These are phyloP conservation scores for Calosoma granatense DNA, from an alignment of 1,140 invertebrate genomes.

Conservation along the genomic window DNA sequence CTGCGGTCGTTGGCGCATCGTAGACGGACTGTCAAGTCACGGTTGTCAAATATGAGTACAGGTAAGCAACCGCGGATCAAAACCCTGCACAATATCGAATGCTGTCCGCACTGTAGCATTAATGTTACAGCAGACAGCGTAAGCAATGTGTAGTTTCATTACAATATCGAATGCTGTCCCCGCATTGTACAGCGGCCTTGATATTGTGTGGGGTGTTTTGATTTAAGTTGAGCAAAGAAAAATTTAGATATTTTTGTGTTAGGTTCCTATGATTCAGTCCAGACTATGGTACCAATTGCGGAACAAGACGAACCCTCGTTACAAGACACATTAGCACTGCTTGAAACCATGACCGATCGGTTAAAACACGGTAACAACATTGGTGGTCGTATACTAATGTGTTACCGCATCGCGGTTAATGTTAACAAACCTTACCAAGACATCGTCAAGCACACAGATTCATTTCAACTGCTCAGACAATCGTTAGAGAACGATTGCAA, in stretches of 20 bases:
- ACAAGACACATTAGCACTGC: slow-evolving; percentile 24
- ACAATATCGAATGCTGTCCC: no score
- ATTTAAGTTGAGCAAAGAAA: not conserved
- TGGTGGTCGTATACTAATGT: slow-evolving; percentile 41
- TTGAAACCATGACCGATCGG: slow-evolving; percentile 28
- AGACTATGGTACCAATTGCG: slow-evolving; percentile 13
- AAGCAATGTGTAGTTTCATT: no score
- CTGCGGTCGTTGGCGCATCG: slow-evolving; percentile 19
- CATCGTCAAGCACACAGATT: slow-evolving; percentile 40
- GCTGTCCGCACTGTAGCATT: no score
- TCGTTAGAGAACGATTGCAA: slow-evolving; percentile 40
- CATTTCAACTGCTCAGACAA: slow-evolving; percentile 40
- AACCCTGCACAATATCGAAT: slow-evolving; percentile 26
- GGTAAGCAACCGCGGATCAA: slow-evolving; percentile 10
- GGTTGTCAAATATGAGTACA: slow-evolving; percentile 20
- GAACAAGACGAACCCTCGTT: slow-evolving; percentile 18
- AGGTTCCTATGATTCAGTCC: slow-evolving; percentile 12
- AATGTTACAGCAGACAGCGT: no score
- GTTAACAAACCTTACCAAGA: slow-evolving; percentile 43
- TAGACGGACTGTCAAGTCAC: slow-evolving; percentile 20
- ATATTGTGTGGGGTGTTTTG: slow-evolving; percentile 13
- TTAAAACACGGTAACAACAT: slow-evolving; percentile 40
- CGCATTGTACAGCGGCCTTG: slow-evolving; percentile 30
- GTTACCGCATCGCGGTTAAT: slow-evolving; percentile 42
- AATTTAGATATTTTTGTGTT: slow-evolving; percentile 8